Evolutionary conservation across 2,888 invertebrate species (phyloP), one percentile per base, ranked within the genome.

Genomic region (Helicoverpa assulta): DNA sequence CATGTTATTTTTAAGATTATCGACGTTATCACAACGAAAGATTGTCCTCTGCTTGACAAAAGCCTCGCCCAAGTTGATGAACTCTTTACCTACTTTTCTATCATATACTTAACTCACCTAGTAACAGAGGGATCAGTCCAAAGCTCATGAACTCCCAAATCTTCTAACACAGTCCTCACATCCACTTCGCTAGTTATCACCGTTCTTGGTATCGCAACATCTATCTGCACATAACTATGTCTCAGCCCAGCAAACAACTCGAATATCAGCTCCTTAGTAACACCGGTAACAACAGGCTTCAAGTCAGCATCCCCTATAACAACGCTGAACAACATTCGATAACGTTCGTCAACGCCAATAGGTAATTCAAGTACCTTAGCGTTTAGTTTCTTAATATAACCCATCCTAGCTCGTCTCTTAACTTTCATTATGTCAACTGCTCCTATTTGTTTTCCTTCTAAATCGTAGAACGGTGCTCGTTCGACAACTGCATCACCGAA

Each of bases 161-260:
- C 79, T 70, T 82, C 79, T 21, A 87, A 47, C 14, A 87, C 56
- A 0, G 26, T 53, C 21, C 76, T 79, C 19, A 84, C 54, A 51
- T 87, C 81, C 5, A 80, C 43, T 14, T 84, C 84, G 18, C 73
- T 77, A 0, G 70, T 68, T 16, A 86, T 60, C 12, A 65, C 55
- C 16, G 84, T 60, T n/a, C 80, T 75, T 2, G 86, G 86, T 58
- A 87, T 78, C 0, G 71, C 81, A 5, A 87, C 65, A 6, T 87
- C 76, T 37, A 87, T 64, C 0, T 78, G 83, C 4, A 62, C 63
- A 0, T 33, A 1, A 51, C 67, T 83, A 26, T 69, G 51, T 18
- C 51, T 74, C 52, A 86, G 50, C 18, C 54, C 62, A 0, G 18
- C 51, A 0, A 81, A 4, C 4, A 73, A 0, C n/a, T 83, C 80